Evolutionary conservation across 1,140 invertebrate species (phyloP).

Genomic region (Diachasmimorpha longicaudata): DNA sequence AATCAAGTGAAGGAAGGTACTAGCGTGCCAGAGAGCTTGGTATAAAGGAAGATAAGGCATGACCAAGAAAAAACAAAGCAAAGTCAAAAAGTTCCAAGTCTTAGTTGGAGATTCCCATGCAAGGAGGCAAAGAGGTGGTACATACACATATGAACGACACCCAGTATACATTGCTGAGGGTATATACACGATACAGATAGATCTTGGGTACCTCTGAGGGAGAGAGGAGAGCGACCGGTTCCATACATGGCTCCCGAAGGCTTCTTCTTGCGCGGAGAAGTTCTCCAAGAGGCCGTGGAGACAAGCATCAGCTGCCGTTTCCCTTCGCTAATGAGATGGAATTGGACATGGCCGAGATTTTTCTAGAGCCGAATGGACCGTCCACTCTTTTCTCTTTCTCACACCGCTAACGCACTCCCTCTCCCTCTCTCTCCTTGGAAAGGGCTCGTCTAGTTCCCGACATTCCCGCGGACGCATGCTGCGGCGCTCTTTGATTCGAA

Average conservation of each 20-base stretch:
- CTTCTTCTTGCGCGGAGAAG: slow-evolving; percentile 59
- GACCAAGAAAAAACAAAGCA: background rate
- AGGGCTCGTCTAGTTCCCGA: slow-evolving; percentile 55
- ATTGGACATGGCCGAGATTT: slow-evolving; percentile 65
- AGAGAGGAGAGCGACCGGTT: slow-evolving; percentile 49
- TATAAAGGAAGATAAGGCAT: background rate
- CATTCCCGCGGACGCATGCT: slow-evolving; percentile 59
- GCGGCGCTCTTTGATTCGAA: slow-evolving; percentile 63
- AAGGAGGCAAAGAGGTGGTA: slow-evolving; percentile 38
- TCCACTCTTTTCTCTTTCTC: background rate
- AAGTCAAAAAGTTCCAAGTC: slow-evolving; percentile 5
- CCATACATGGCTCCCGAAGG: slow-evolving; percentile 63
- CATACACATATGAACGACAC: slow-evolving; percentile 51
- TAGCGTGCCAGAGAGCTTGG: slow-evolving; percentile 8
- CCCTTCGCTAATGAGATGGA: slow-evolving; percentile 63
- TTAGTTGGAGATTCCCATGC: slow-evolving; percentile 3
- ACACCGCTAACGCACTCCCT: slow-evolving; percentile 3
- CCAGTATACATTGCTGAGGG: slow-evolving; percentile 51
- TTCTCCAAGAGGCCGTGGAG: slow-evolving; percentile 38
- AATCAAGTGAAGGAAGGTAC: background rate
- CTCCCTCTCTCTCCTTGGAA: slow-evolving; percentile 8
- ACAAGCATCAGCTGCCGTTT: slow-evolving; percentile 63
- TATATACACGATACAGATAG: slow-evolving; percentile 42
- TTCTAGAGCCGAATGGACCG: slow-evolving; percentile 53
- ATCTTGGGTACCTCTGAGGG: background rate